These are phyloP conservation scores for Cyprinodon diabolis DNA, from an alignment of 2,797 vertebrate species.

Conservation along the genomic window DNA sequence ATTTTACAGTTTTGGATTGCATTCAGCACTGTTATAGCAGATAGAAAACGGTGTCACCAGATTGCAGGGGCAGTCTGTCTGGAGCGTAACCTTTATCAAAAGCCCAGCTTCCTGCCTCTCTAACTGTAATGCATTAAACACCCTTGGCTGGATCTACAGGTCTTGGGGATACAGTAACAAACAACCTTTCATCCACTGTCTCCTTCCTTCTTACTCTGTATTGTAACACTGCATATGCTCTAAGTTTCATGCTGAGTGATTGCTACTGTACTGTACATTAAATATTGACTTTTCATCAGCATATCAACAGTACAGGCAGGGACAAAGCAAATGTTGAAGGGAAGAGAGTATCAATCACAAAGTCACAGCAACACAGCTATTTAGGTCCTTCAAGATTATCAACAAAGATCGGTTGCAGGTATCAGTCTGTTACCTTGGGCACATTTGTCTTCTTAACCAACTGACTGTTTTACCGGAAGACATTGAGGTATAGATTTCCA, in stretches of 20 bases:
- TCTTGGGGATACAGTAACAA: slow-evolving; percentile 17
- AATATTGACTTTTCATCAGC: slow-evolving; percentile 51
- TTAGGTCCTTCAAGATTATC: slow-evolving; percentile 26
- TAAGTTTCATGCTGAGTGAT: slow-evolving; percentile 38
- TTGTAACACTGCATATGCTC: slow-evolving; percentile 20
- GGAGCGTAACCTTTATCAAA: neutral
- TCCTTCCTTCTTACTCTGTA: slow-evolving; percentile 16
- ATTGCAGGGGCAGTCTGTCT: neutral
- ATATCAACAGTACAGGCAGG: slow-evolving; percentile 43
- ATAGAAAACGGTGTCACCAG: neutral
- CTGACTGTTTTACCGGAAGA: neutral
- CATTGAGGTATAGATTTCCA: neutral
- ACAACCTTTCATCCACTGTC: slow-evolving; percentile 45
- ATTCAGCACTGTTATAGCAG: neutral
- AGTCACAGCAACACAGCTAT: slow-evolving; percentile 46
- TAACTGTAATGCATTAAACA: neutral
- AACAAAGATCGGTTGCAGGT: slow-evolving; percentile 15
- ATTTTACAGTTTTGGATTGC: neutral
- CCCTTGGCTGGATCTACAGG: neutral
- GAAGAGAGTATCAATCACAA: slow-evolving; percentile 38
- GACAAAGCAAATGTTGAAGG: slow-evolving; percentile 29
- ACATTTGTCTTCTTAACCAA: neutral
- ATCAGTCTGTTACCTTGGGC: neutral
- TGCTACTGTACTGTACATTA: slow-evolving; percentile 23
- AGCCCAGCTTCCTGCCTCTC: neutral